Evolutionary conservation across 2,888 invertebrate species (phyloP).

Genomic region (Schizaphis graminum): DNA sequence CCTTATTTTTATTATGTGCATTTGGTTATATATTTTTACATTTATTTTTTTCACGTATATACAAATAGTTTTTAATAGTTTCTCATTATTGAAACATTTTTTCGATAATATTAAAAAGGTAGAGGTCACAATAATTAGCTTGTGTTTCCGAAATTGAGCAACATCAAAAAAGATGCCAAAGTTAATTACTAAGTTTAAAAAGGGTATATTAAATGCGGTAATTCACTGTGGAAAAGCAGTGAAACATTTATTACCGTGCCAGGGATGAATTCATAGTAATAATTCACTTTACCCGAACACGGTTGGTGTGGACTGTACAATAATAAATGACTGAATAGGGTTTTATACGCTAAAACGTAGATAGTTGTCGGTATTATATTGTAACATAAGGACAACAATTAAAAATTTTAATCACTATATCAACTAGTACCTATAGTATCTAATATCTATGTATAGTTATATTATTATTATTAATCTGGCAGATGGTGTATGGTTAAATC

Average conservation of each 20-base stretch:
- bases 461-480: not conserved
- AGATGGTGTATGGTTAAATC: not conserved
- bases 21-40: not conserved
- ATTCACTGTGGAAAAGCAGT: not conserved
- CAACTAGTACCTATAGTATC: not conserved
- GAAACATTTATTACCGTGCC: not conserved
- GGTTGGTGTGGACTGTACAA: not conserved
- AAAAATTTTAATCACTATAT: not conserved
- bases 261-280: not conserved
- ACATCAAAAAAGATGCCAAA: not conserved
- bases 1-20: not conserved
- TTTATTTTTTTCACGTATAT: not conserved
- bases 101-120: not conserved
- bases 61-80: not conserved
- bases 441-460: not conserved
- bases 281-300: constrained; percentile 10
- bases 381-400: not conserved
- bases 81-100: not conserved
- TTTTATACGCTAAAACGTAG: not conserved
- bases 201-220: not conserved
- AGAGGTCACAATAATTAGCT: not conserved
- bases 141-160: not conserved
- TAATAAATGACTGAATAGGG: constrained; percentile 5
- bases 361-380: not conserved
- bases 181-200: not conserved